Evolutionary conservation across 53 echinoderm and acorn worm genomes (phyloP), one percentile per base, ranked within the genome.

Genomic region (Arbacia lixula): DNA sequence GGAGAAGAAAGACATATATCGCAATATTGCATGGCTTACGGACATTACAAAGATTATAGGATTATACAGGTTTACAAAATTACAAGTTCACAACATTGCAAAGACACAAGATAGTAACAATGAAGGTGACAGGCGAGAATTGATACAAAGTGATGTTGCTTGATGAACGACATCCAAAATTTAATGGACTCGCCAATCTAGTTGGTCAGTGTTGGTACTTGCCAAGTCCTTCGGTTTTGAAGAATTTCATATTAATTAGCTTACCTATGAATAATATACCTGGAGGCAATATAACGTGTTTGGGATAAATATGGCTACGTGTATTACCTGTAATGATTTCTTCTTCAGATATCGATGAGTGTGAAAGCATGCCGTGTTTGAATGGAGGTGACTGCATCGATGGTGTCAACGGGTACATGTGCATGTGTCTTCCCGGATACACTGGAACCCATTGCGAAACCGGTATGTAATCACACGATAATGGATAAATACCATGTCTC

Each of bases 261-360:
- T 46, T 14, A 10, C 46, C 14, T 46, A n/a, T n/a, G n/a, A n/a
- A n/a, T n/a, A n/a, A n/a, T 46, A 46, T 46, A 14, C 46, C 8
- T n/a, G 0, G 60, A 22, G n/a, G n/a, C 1, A 16, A 58, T 20
- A 0, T 24, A 58, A 16, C 21, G n/a, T 9, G 9, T 24, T 9
- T 58, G 0, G 60, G 2, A 58, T 9, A 19, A 17, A 58, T 14
- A 17, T 17, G 12, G 50, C 50, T 0, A 12, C 50, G 19, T 50
- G 50, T 17, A 9, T 22, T 19, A 9, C 24, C 0, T 22, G 9
- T n/a, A 30, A 16, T 28, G 27, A 20, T 68, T 68, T 5, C 0
- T 35, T 20, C 5, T 54, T 26, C 60, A 77, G 77, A 77, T 38
- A 77, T 77, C 60, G 40, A 77, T 19, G 77, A 77, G n/a, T 77